phyloP scores from a whole-genome alignment of 1,140 invertebrate species.

The Piezodorus guildinii region DNA sequence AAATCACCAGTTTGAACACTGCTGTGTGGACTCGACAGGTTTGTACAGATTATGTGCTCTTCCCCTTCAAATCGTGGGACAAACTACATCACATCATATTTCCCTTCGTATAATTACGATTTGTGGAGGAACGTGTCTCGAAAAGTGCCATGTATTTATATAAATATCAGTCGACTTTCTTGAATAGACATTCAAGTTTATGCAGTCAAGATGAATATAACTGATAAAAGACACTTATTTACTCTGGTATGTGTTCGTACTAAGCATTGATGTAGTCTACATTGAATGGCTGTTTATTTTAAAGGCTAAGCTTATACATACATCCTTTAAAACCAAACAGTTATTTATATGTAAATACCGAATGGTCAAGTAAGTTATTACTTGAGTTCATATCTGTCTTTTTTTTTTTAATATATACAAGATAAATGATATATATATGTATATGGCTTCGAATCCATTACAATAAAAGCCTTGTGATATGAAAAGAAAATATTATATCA shows the following conservation, averaged over 20 bases:
- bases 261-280: conserved; percentile 4
- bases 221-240: too few species aligned
- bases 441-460: conserved; percentile 16
- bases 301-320: neutral
- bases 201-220: too few species aligned
- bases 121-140: conserved; percentile 4
- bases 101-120: neutral
- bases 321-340: neutral
- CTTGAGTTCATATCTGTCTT: conserved; percentile 5
- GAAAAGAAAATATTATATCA: conserved; percentile 19
- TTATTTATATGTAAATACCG: neutral
- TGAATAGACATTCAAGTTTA: too few species aligned
- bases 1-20: conserved; percentile 8
- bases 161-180: neutral
- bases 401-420: conserved; percentile 9
- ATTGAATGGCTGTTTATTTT: conserved; percentile 4
- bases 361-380: neutral
- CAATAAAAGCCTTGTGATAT: conserved; percentile 21
- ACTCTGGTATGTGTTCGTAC: conserved; percentile 2
- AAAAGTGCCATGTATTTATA: conserved; percentile 7
- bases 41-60: neutral
- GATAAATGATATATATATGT: conserved; percentile 8
- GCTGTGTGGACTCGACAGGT: neutral
- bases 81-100: conserved; percentile 10
- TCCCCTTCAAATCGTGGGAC: neutral